Evolutionary conservation across 2,113 vertebrate genomes (phyloP).

Genomic region (Fregetta grallaria): DNA sequence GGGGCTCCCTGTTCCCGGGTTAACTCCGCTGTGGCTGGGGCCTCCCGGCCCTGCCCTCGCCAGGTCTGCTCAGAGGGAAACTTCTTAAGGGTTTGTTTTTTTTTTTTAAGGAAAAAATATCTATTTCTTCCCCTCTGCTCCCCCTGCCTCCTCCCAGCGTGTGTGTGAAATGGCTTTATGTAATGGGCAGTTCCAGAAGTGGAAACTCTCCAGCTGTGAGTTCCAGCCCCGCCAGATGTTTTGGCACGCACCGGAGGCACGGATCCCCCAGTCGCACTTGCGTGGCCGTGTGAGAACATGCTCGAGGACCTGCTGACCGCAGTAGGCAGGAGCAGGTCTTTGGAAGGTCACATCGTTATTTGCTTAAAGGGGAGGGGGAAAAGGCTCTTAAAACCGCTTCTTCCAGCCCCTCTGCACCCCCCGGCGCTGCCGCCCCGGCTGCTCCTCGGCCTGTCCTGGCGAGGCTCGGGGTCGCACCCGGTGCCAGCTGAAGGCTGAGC

Average conservation of each 20-base stretch:
- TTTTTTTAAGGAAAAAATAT: background rate
- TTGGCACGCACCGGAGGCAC: background rate
- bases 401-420: background rate
- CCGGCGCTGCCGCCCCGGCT: rapidly evolving
- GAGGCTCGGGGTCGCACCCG: background rate
- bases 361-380: background rate
- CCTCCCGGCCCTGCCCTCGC: background rate
- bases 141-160: constrained; percentile 45
- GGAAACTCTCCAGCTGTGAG: constrained; percentile 62
- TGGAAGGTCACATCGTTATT: constrained; percentile 24
- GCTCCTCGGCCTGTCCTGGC: rapidly evolving
- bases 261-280: constrained; percentile 22
- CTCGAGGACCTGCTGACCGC: constrained; percentile 44
- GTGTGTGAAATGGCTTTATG: constrained; percentile 57
- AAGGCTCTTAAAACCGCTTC: background rate
- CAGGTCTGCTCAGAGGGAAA: background rate
- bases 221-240: constrained; percentile 66
- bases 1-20: background rate
- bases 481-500: background rate
- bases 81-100: background rate
- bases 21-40: background rate
- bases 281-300: constrained; percentile 21
- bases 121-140: constrained; percentile 37
- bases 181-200: constrained; percentile 57
- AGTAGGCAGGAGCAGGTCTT: constrained; percentile 43